These are phyloP conservation scores for Eumeta japonica DNA, from an alignment of 1,140 invertebrate genomes.

Conservation along the genomic window DNA sequence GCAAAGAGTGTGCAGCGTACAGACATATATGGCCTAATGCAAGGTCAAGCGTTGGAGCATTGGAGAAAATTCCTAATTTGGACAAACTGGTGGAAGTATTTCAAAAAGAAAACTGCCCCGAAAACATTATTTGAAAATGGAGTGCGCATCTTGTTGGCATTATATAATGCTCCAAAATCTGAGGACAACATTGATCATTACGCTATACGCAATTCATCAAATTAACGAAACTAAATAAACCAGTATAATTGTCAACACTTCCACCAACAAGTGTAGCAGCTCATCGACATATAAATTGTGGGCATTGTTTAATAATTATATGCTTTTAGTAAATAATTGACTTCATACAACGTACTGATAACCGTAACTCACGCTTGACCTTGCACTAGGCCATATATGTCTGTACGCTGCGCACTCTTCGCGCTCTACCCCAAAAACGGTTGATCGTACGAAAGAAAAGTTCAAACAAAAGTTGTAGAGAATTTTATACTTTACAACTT, in stretches of 20 bases:
- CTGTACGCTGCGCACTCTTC: slow-evolving; percentile 9
- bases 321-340: slow-evolving; percentile 10
- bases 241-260: slow-evolving; percentile 26
- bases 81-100: slow-evolving; percentile 28
- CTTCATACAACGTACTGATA: slow-evolving; percentile 13
- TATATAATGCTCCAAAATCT: slow-evolving; percentile 32
- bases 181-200: slow-evolving; percentile 23
- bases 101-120: slow-evolving; percentile 27
- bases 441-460: slow-evolving; percentile 9
- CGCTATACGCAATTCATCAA: slow-evolving; percentile 26
- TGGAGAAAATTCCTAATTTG: slow-evolving; percentile 19
- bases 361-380: slow-evolving; percentile 7
- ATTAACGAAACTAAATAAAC: slow-evolving; percentile 25
- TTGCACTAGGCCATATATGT: no score
- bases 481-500: no score
- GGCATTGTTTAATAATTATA: slow-evolving; percentile 20
- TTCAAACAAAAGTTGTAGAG: no score
- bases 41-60: slow-evolving; percentile 8
- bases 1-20: slow-evolving; percentile 8
- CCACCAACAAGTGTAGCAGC: slow-evolving; percentile 27
- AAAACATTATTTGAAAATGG: slow-evolving; percentile 27
- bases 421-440: slow-evolving; percentile 10
- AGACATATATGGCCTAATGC: no score
- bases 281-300: slow-evolving; percentile 34
- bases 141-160: slow-evolving; percentile 22